These are phyloP conservation scores for Synanthedon formicaeformis DNA, from an alignment of 2,888 invertebrate species.

Conservation along the genomic window DNA sequence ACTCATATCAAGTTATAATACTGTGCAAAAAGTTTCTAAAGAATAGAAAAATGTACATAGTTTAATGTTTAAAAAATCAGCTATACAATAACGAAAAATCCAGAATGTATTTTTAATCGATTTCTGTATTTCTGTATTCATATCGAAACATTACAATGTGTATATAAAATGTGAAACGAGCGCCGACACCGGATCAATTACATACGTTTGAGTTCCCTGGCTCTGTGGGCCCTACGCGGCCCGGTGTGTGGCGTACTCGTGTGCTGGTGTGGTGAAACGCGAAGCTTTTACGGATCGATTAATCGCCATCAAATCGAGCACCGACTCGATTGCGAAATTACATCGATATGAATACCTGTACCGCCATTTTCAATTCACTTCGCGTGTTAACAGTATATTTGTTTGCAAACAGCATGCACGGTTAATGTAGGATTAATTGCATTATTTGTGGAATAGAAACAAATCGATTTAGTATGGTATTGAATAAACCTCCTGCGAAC, in stretches of 20 bases:
- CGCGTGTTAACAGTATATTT: background rate
- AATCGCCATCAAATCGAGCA: conserved; percentile 7
- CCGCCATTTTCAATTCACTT: background rate
- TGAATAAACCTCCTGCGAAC: no score
- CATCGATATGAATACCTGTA: background rate
- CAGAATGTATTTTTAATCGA: background rate
- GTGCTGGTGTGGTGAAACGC: background rate
- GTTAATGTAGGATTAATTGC: background rate
- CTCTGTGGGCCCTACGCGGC: no score
- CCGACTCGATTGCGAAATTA: conserved; percentile 2
- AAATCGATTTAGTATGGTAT: no score
- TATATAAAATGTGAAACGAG: background rate
- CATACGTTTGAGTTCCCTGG: background rate
- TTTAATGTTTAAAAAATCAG: no score
- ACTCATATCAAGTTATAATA: no score
- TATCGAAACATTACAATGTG: background rate
- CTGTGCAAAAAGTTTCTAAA: no score
- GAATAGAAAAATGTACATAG: no score
- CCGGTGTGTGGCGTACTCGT: no score
- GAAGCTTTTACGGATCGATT: conserved; percentile 8
- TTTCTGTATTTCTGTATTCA: background rate
- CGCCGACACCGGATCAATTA: background rate
- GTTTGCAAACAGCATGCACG: background rate
- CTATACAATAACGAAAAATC: no score
- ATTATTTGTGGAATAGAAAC: background rate